Conservation (phyloP, 2,888 invertebrate species). For the Cremastinae sp. region DNA sequence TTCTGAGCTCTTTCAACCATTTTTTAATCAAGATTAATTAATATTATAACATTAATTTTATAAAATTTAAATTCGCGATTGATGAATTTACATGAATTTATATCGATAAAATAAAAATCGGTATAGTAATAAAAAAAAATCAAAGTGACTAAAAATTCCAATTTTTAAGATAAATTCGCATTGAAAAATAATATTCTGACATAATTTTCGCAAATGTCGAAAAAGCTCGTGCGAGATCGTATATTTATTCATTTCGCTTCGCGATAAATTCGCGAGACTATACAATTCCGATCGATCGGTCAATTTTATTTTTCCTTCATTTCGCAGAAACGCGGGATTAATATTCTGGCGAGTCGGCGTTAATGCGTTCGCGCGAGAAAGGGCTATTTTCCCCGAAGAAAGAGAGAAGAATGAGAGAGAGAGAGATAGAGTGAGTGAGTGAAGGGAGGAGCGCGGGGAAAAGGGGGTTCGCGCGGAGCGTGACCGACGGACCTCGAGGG, state of each 20-base stretch:
- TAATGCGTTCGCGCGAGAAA: not conserved
- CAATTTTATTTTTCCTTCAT: conserved; percentile 19
- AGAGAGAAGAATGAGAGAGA: not conserved
- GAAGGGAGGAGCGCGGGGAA: not conserved
- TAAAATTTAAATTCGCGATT: too few species aligned
- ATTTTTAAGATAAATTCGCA: too few species aligned
- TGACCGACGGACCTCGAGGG: conserved; percentile 46
- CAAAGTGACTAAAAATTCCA: too few species aligned
- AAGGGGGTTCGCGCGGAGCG: conserved; percentile 41
- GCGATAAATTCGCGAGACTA: conserved; percentile 35
- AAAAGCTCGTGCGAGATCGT: conserved; percentile 15
- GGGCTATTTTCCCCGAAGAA: conserved; percentile 4
- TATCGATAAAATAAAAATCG: too few species aligned
- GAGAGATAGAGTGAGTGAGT: conserved; percentile 19
- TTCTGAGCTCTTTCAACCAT: too few species aligned
- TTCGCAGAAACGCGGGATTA: conserved; percentile 40
- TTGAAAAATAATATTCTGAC: not conserved
- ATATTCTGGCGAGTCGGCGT: conserved; percentile 11
- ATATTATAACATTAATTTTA: too few species aligned
- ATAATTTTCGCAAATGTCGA: conserved; percentile 37
- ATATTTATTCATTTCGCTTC: conserved; percentile 26
- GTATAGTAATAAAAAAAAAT: too few species aligned
- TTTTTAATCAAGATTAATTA: too few species aligned
- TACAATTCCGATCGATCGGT: conserved; percentile 30
- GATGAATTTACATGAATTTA: too few species aligned